A percentile compares a stretch with the other conserved stretches of the same genome.
Evolutionary conservation across 2,888 invertebrate genomes (phyloP).

Genomic region (Amiota communis): DNA sequence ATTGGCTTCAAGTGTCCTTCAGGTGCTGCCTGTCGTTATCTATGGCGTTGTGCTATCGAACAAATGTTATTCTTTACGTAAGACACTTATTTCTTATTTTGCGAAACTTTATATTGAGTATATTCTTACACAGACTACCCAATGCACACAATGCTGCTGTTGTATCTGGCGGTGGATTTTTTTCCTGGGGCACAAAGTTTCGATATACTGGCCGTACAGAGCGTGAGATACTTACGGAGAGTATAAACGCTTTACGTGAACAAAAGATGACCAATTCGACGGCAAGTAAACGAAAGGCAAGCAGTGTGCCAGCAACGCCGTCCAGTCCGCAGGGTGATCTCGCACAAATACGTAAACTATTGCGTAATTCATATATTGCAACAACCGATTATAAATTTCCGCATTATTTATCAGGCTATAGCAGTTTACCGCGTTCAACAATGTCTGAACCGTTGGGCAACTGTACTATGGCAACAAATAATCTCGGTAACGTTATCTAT

Average conservation of each 20-base stretch:
- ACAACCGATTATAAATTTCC: constrained; percentile 35
- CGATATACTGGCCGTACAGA: constrained; percentile 94
- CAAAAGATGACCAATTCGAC: constrained; percentile 78
- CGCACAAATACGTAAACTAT: constrained; percentile 75
- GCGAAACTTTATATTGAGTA: constrained; percentile 25
- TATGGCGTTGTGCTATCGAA: constrained; percentile 98
- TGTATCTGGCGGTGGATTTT: constrained; percentile 91
- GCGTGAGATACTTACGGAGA: constrained; percentile 89
- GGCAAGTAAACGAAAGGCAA: constrained; percentile 82
- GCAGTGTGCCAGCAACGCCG: constrained; percentile 90
- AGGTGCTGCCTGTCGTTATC: constrained; percentile 92
- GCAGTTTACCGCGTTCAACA: constrained; percentile 88
- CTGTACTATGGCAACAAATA: constrained; percentile 70
- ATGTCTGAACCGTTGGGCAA: constrained; percentile 81
- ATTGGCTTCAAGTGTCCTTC: constrained; percentile 97
- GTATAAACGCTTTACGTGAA: constrained; percentile 79
- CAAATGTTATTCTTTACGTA: constrained; percentile 99
- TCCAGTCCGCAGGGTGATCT: constrained; percentile 81
- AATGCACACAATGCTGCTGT: constrained; percentile 91
- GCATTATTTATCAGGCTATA: constrained; percentile 79
- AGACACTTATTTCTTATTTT: constrained; percentile 70
- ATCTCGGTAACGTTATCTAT: constrained; percentile 73
- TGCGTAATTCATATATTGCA: constrained; percentile 57
- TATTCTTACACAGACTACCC: constrained; percentile 79
- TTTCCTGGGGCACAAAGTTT: constrained; percentile 95